Conservation (phyloP, 2,797 vertebrate species). For the Typhlichthys subterraneus region DNA sequence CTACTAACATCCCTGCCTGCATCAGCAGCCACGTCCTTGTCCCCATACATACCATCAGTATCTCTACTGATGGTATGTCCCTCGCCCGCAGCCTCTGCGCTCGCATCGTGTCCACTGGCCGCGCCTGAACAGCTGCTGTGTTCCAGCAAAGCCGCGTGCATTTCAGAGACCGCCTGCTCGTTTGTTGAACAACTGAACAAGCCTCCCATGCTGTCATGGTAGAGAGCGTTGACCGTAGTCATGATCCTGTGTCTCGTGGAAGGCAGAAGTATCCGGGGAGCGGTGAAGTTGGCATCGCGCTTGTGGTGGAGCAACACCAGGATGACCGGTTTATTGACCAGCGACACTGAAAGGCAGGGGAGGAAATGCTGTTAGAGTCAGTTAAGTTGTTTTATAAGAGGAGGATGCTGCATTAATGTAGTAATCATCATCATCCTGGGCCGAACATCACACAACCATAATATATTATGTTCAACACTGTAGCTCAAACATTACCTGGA, state of each 20-base stretch:
- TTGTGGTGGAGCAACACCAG: conserved; percentile 63
- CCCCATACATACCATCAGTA: no score
- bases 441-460: neutral
- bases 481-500: conserved; percentile 32
- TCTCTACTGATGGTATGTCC: no score
- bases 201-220: conserved; percentile 18
- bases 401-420: neutral
- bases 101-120: neutral
- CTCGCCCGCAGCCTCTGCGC: neutral
- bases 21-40: no score
- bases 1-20: no score
- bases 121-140: neutral
- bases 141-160: accelerated
- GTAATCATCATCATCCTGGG: neutral
- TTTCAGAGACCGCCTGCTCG: accelerated
- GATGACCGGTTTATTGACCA: conserved; percentile 48
- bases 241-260: accelerated
- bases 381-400: neutral
- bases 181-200: conserved; percentile 30
- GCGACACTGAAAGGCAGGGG: conserved; percentile 5
- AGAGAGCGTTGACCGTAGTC: conserved; percentile 29
- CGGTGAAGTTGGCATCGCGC: accelerated
- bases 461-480: neutral
- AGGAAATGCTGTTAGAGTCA: neutral
- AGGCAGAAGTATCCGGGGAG: accelerated